Evolutionary conservation across 2,888 invertebrate species (phyloP).

Genomic region (Caenorhabditis sp.): DNA sequence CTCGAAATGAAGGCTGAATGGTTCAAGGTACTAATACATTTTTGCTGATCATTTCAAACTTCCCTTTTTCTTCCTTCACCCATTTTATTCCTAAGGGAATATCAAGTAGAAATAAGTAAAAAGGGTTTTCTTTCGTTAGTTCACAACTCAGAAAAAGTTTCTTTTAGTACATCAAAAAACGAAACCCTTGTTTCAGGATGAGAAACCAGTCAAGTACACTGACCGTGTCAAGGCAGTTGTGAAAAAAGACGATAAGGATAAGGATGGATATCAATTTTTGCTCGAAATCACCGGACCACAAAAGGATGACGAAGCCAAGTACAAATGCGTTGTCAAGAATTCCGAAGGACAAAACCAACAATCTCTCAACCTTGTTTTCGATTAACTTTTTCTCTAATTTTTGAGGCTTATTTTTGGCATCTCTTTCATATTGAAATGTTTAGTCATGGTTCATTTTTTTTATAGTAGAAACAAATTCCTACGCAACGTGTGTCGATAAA

Average conservation of each 20-base stretch:
- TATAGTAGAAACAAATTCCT: neutral
- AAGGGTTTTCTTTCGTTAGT: constrained; percentile 4
- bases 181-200: constrained; percentile 61
- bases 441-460: neutral
- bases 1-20: constrained; percentile 70
- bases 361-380: constrained; percentile 69
- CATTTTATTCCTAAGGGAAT: constrained; percentile 32
- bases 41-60: neutral
- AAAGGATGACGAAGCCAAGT: constrained; percentile 71
- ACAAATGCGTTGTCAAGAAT: constrained; percentile 69
- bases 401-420: neutral
- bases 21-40: constrained; percentile 62
- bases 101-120: constrained; percentile 38
- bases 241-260: constrained; percentile 70
- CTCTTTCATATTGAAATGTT: neutral
- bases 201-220: constrained; percentile 67
- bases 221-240: constrained; percentile 68
- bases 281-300: constrained; percentile 67
- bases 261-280: constrained; percentile 65
- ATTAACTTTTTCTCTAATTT: constrained; percentile 37
- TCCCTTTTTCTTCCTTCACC: constrained; percentile 5
- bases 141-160: neutral
- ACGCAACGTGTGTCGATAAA: neutral
- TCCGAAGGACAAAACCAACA: constrained; percentile 71
- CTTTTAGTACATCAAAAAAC: constrained; percentile 10